These are phyloP conservation scores for Nymphicus hollandicus DNA, from an alignment of 2,113 vertebrate genomes.

Conservation along the genomic window DNA sequence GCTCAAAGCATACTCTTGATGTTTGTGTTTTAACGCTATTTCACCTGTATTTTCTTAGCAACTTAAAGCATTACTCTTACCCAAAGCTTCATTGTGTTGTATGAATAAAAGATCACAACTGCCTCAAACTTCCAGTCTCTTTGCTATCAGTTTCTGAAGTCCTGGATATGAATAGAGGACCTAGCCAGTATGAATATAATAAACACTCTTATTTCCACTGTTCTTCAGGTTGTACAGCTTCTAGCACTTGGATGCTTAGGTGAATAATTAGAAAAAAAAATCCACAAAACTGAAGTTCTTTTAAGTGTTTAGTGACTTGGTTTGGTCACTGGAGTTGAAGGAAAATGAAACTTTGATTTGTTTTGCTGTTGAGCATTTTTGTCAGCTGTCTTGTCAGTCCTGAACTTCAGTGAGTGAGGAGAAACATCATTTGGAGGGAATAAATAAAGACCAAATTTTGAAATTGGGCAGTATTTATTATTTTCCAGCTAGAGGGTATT, in stretches of 20 bases:
- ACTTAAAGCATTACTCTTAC: not conserved
- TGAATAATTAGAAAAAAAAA: not conserved
- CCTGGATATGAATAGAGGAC: not conserved
- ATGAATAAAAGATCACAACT: not conserved
- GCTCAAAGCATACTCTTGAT: not conserved
- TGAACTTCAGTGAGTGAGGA: not conserved
- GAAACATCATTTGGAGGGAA: not conserved
- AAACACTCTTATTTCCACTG: not conserved
- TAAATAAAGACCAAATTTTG: not conserved
- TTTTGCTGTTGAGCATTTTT: not conserved
- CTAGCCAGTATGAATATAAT: not conserved
- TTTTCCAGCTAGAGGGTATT: not conserved
- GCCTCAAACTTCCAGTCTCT: not conserved
- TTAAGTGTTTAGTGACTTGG: not conserved
- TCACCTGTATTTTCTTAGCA: not conserved
- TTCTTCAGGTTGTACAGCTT: not conserved
- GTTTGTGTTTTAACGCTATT: not conserved
- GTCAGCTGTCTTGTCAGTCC: not conserved
- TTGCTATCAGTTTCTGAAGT: not conserved
- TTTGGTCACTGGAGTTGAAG: constrained; percentile 18
- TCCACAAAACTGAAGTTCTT: not conserved
- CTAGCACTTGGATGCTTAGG: not conserved
- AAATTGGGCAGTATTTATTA: not conserved
- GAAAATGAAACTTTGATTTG: not conserved
- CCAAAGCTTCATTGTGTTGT: not conserved